Conservation (phyloP, 1,140 invertebrate species). For the Drosophila leontia region DNA sequence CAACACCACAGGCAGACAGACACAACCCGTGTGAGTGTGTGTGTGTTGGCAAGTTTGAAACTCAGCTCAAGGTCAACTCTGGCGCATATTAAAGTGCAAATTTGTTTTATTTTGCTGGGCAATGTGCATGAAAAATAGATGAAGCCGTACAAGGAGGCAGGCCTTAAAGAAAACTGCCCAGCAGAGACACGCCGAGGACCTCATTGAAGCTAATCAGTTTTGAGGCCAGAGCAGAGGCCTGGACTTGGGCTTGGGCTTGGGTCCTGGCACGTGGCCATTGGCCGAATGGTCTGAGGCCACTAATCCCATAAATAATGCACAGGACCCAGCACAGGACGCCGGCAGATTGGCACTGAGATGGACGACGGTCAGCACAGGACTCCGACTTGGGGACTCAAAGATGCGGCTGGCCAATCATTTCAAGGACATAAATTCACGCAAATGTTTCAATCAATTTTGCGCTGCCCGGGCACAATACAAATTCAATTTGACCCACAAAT, state of each 20-base stretch:
- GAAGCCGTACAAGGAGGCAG: constrained; percentile 18
- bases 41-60: constrained; percentile 36
- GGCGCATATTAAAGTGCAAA: constrained; percentile 78
- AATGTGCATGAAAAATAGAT: constrained; percentile 72
- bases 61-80: constrained; percentile 61
- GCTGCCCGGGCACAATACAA: constrained; percentile 75
- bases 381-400: constrained; percentile 43
- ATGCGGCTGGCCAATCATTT: constrained; percentile 77
- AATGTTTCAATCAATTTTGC: constrained; percentile 82
- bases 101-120: constrained; percentile 74
- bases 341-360: constrained; percentile 33
- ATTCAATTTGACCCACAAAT: constrained; percentile 83
- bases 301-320: constrained; percentile 81
- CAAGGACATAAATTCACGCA: constrained; percentile 83
- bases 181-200: constrained; percentile 48
- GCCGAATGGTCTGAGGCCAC: constrained; percentile 56
- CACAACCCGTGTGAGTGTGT: constrained; percentile 16
- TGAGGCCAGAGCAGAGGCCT: constrained; percentile 50
- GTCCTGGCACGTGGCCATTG: constrained; percentile 65
- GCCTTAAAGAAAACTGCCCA: constrained; percentile 27
- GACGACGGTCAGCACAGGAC: constrained; percentile 16
- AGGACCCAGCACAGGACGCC: constrained; percentile 4
- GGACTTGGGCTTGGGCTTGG: constrained; percentile 28
- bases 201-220: constrained; percentile 81
- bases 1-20: constrained; percentile 22